Base-by-base conservation (phyloP, 2,797 vertebrate species). In the Stomatorhinus walkeri region DNA sequence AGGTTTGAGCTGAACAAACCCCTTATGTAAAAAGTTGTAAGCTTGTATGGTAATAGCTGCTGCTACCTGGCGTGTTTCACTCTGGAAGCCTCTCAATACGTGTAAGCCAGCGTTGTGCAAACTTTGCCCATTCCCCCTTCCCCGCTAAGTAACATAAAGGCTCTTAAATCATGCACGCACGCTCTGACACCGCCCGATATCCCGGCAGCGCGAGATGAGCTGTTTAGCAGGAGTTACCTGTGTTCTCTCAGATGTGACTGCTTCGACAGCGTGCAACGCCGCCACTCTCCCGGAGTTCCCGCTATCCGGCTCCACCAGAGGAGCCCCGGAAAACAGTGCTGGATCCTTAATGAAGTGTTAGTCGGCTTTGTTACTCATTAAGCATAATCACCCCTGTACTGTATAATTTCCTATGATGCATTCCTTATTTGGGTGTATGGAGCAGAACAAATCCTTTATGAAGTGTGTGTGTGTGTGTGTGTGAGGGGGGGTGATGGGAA, bases 391-490 rank as follows among this genome's bases (percentile, higher is more conserved):
- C 46, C 87, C n/a, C 22, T 90, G 32, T 89, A 89, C 89, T 90
- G 87, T 88, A 79, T 64, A 83, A 89, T 90, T 88, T 76, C 85
- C 81, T 92, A 52, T 72, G 72, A 48, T 68, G 40, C 86, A 43
- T 51, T 51, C 87, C 86, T 87, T 89, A 85, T 61, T 89, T 48
- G 22, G 36, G 86, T 43, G 88, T 59, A 48, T 61, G 46, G 43
- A 87, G 56, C 87, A 87, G 90, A 92, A 92, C 89, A 92, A 91
- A 91, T 92, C 87, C 88, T 89, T 83, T 48, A 54, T 72, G 52
- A 24, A 32, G 36, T 61, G n/a, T 61, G 22, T 10, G 59, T 0
- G 0, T 3, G 59, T 24, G 56, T 59, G 56, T 9, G 56, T 22
- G 54, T 2, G 59, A 10, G 22, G 9, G 19, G 36, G 43, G 14